Conservation (phyloP, 92 coral and sea anemone genomes). For the Ricordea florida region DNA sequence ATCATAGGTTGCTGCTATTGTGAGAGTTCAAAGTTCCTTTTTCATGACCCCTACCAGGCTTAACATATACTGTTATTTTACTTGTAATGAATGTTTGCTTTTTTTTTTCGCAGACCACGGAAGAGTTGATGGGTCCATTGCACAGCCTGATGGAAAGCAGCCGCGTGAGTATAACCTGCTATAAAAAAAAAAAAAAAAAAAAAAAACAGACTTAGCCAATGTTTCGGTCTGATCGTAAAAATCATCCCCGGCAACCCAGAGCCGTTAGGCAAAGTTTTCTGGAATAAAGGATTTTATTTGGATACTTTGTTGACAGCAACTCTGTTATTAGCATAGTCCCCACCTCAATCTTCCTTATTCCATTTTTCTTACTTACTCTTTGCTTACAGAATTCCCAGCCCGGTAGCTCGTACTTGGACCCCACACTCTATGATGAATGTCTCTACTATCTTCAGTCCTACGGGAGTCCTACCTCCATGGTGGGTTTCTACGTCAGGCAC, state of each 20-base stretch:
- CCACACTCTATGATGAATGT: slow-evolving; percentile 90
- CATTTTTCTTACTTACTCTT: too few species aligned
- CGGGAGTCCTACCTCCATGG: slow-evolving; percentile 77
- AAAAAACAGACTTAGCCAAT: too few species aligned
- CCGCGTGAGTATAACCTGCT: slow-evolving; percentile 57
- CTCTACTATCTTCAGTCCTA: slow-evolving; percentile 80
- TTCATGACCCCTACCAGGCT: too few species aligned
- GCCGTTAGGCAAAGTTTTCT: too few species aligned
- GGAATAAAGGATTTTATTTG: neutral
- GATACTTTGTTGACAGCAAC: neutral
- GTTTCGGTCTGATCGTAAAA: too few species aligned
- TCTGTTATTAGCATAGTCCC: neutral
- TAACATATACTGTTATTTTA: too few species aligned
- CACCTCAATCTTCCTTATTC: neutral
- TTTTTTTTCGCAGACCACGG: slow-evolving; percentile 70
- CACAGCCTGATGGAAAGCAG: slow-evolving; percentile 72
- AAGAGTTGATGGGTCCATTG: slow-evolving; percentile 73
- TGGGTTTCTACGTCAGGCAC: slow-evolving; percentile 88
- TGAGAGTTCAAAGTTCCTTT: too few species aligned
- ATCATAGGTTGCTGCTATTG: too few species aligned
- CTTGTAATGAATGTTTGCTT: neutral
- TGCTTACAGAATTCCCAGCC: slow-evolving; percentile 29
- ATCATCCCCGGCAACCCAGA: too few species aligned
- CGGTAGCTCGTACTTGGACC: slow-evolving; percentile 64
- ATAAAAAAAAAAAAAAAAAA: too few species aligned